Evolutionary conservation across 23 tunicate genomes (phyloP).

Genomic region (Trididemnum nubilum): DNA sequence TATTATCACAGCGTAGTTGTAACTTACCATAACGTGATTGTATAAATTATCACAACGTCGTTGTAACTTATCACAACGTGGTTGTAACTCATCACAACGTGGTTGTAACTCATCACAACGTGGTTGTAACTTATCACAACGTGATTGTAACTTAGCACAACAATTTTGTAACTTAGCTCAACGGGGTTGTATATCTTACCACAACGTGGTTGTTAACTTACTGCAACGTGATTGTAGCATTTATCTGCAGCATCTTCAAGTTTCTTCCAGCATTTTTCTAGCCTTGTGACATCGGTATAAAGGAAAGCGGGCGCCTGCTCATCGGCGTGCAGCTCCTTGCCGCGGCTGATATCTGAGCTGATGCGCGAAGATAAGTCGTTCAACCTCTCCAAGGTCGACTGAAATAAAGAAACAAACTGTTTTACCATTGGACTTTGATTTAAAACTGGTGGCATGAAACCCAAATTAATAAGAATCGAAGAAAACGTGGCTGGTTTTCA

Average conservation of each 20-base stretch:
- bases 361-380: constrained; percentile 46
- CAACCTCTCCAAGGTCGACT: constrained; percentile 52
- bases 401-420: background rate
- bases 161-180: no score
- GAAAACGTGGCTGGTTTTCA: background rate
- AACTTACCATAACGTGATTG: no score
- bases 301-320: constrained; percentile 82
- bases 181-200: no score
- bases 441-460: background rate
- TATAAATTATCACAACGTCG: no score
- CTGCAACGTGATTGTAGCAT: background rate
- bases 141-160: no score
- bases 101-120: no score
- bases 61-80: no score
- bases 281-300: constrained; percentile 69
- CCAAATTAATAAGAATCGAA: no score
- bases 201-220: no score
- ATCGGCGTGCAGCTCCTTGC: constrained; percentile 83
- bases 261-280: constrained; percentile 61
- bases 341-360: constrained; percentile 40
- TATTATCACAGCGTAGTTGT: no score
- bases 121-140: no score
- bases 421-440: background rate
- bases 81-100: no score
- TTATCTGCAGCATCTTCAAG: background rate